phyloP scores from a whole-genome alignment of 1,140 invertebrate species.

The Delia radicum region DNA sequence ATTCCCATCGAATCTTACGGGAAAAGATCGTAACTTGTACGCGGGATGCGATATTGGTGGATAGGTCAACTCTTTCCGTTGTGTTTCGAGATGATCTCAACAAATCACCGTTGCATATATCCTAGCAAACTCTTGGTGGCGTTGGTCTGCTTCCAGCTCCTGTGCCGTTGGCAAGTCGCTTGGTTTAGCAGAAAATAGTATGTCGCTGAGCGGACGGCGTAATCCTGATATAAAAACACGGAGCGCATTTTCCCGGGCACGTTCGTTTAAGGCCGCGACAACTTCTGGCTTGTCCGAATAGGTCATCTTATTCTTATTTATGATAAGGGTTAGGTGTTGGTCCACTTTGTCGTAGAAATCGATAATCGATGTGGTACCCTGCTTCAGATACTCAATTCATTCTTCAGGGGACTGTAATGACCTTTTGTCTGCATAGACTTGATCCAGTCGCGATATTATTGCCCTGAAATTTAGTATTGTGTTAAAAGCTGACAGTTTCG shows the following conservation, averaged over 20 bases:
- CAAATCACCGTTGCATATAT: slow-evolving; percentile 13
- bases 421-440: slow-evolving; percentile 13
- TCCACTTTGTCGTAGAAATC: slow-evolving; percentile 29
- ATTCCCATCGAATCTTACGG: not conserved
- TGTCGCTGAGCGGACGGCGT: not conserved
- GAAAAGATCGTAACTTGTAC: not conserved
- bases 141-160: slow-evolving; percentile 29
- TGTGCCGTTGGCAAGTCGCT: slow-evolving; percentile 29
- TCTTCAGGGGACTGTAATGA: slow-evolving; percentile 27
- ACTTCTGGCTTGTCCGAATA: slow-evolving; percentile 6
- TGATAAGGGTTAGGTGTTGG: slow-evolving; percentile 27
- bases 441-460: not conserved
- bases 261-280: not conserved
- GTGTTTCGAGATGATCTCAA: not conserved
- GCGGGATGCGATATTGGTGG: not conserved
- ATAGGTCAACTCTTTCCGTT: not conserved
- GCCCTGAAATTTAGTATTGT: not conserved
- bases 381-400: slow-evolving; percentile 27
- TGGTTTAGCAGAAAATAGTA: slow-evolving; percentile 27
- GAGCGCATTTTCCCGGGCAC: slow-evolving; percentile 8
- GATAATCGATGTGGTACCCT: slow-evolving; percentile 10
- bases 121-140: slow-evolving; percentile 28
- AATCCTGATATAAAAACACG: slow-evolving; percentile 21
- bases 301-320: slow-evolving; percentile 28
- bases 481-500: not conserved